Evolutionary conservation across 2,113 vertebrate species (phyloP).

Genomic region (Anoplopoma fimbria): DNA sequence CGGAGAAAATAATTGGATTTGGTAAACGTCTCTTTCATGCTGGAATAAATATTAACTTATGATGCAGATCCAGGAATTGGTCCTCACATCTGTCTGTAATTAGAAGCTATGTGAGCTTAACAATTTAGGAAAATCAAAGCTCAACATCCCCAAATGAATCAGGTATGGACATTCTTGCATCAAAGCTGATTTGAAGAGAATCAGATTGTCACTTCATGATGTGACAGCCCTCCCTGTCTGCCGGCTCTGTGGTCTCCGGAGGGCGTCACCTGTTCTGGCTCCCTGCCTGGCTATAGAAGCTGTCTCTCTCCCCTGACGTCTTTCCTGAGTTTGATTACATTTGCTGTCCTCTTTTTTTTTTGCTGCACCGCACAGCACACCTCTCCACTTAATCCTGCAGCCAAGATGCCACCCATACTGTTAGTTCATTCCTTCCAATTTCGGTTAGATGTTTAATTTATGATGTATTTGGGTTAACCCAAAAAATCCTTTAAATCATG

Average conservation of each 20-base stretch:
- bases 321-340: conserved; percentile 2
- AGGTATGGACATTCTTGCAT: background rate
- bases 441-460: background rate
- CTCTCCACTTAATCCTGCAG: background rate
- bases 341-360: conserved; percentile 1
- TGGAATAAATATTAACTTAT: background rate
- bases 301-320: background rate
- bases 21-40: background rate
- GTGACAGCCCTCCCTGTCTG: conserved; percentile 19
- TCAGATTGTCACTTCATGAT: conserved; percentile 22
- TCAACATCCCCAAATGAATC: background rate
- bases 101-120: background rate
- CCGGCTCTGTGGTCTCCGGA: background rate
- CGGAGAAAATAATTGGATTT: background rate
- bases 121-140: background rate
- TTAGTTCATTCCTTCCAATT: background rate
- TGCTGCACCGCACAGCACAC: conserved; percentile 1
- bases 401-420: background rate
- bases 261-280: conserved; percentile 44
- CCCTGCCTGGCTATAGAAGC: conserved; percentile 4
- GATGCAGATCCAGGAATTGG: background rate
- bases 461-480: conserved; percentile 5
- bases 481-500: background rate
- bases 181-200: background rate
- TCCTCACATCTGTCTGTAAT: background rate